These are phyloP conservation scores for Caenorhabditis sp. DNA, from an alignment of 2,888 invertebrate genomes.

Conservation along the genomic window DNA sequence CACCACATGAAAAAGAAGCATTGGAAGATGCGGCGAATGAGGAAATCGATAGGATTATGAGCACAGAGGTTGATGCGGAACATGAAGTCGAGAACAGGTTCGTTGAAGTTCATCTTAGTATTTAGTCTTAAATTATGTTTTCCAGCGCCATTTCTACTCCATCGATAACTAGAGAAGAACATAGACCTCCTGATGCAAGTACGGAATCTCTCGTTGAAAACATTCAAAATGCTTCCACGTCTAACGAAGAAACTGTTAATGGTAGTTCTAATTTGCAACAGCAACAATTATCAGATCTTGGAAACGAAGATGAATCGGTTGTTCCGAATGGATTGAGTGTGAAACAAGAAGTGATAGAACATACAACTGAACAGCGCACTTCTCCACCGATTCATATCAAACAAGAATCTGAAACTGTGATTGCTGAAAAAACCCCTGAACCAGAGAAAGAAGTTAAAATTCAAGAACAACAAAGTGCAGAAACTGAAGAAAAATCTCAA, in stretches of 20 bases:
- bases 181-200: constrained; percentile 6
- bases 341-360: too few species aligned
- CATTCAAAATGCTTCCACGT: too few species aligned
- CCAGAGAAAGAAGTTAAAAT: constrained; percentile 7
- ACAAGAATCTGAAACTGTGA: constrained; percentile 4
- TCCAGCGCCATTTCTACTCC: constrained; percentile 2
- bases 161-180: constrained; percentile 6
- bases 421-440: constrained; percentile 6
- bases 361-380: neutral
- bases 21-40: constrained; percentile 22
- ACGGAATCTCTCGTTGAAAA: constrained; percentile 9
- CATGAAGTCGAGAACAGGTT: neutral
- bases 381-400: neutral
- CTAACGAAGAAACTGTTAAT: too few species aligned
- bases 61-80: constrained; percentile 3
- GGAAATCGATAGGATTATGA: constrained; percentile 2
- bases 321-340: too few species aligned
- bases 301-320: too few species aligned
- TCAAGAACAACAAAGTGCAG: neutral
- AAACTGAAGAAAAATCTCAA: constrained; percentile 5
- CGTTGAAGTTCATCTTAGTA: neutral
- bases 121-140: neutral
- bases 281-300: too few species aligned
- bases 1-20: neutral
- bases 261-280: too few species aligned